Percentiles rank a stretch among this genome's conserved stretches.
These are phyloP conservation scores for Acleris holmiana DNA, from an alignment of 2,888 invertebrate genomes.

Conservation along the genomic window DNA sequence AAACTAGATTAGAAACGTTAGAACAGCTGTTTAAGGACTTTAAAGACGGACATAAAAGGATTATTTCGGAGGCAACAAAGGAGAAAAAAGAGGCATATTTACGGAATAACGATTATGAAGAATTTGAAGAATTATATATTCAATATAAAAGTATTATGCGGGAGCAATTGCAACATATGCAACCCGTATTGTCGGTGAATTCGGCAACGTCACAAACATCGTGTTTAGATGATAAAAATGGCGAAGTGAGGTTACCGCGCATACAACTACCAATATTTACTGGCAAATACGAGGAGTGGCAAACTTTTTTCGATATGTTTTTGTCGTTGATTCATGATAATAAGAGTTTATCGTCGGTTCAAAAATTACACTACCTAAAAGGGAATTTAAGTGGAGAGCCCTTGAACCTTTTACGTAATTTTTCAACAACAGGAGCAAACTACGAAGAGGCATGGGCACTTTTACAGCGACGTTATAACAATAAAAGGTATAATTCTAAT, in stretches of 20 bases:
- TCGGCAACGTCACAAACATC: neutral
- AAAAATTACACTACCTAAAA: constrained; percentile 45
- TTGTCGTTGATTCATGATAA: constrained; percentile 40
- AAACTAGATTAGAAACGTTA: neutral
- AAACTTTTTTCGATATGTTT: constrained; percentile 42
- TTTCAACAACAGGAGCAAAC: constrained; percentile 39
- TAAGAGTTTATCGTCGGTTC: constrained; percentile 32
- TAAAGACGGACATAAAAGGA: neutral
- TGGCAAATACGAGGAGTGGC: constrained; percentile 42
- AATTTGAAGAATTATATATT: neutral
- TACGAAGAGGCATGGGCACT: constrained; percentile 41
- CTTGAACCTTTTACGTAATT: constrained; percentile 37
- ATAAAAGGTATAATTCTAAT: constrained; percentile 42
- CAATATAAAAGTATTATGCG: constrained; percentile 4
- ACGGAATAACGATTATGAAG: neutral
- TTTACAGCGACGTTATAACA: constrained; percentile 40
- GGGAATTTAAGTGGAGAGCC: constrained; percentile 41
- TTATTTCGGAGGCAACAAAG: neutral
- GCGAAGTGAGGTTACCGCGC: constrained; percentile 37
- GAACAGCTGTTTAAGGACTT: neutral
- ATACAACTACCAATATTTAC: constrained; percentile 40
- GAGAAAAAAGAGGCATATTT: neutral
- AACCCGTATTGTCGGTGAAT: neutral
- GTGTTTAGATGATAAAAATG: neutral
- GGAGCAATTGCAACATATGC: neutral